A percentile compares a stretch with the other conserved stretches of the same genome.
Evolutionary conservation across 1,140 invertebrate genomes (phyloP).

Genomic region (Acromyrmex charruanus): DNA sequence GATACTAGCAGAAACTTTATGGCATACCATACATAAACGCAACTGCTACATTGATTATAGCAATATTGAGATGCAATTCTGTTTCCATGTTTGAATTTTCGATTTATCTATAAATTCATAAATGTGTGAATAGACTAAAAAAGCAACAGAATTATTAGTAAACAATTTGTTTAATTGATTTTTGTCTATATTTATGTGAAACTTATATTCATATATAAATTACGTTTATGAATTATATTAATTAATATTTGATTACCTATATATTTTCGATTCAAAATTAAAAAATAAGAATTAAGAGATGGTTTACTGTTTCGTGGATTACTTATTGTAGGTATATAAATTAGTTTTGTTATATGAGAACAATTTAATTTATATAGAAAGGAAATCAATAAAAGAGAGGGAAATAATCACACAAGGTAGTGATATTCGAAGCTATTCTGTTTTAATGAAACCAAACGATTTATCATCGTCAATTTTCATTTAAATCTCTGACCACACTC

Average conservation of each 20-base stretch:
- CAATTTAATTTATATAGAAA: not conserved
- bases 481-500: constrained; percentile 49
- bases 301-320: not conserved
- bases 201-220: not conserved
- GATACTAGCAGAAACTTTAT: constrained; percentile 46
- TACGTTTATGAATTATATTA: no score
- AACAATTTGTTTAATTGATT: not conserved
- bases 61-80: not conserved
- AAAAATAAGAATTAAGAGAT: not conserved
- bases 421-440: not conserved
- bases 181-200: not conserved
- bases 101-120: not conserved
- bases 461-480: constrained; percentile 53
- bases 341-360: not conserved
- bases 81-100: constrained; percentile 11
- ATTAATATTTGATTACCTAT: not conserved
- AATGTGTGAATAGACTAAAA: not conserved
- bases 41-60: not conserved
- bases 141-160: not conserved
- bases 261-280: not conserved
- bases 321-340: not conserved
- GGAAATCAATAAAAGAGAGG: not conserved
- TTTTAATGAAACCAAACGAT: constrained; percentile 27
- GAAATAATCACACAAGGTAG: not conserved
- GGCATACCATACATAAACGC: not conserved